Conservation (phyloP, 2,113 vertebrate species). For the Eira barbara region DNA sequence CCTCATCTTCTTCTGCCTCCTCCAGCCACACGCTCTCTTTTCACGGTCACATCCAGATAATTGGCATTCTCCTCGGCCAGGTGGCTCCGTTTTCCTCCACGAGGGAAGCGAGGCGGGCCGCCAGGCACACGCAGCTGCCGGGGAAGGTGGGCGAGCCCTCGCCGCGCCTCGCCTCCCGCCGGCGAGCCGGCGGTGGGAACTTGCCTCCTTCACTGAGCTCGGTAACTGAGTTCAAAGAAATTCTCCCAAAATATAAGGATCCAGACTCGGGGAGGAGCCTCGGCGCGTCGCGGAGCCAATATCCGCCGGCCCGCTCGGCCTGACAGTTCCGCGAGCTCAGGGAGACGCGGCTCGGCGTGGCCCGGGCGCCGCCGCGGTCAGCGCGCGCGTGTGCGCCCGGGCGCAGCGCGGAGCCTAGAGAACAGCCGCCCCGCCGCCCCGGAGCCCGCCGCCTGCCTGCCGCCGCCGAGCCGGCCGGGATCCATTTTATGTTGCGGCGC, state of each 20-base stretch:
- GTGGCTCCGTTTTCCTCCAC: constrained; percentile 40
- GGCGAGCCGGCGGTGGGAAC: constrained; percentile 67
- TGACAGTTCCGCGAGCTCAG: constrained; percentile 76
- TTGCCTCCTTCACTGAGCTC: constrained; percentile 73
- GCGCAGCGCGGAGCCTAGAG: constrained; percentile 36
- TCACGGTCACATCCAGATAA: constrained; percentile 57
- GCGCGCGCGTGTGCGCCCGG: constrained; percentile 50
- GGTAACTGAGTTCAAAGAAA: constrained; percentile 83
- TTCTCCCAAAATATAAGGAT: constrained; percentile 84
- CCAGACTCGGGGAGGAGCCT: constrained; percentile 86
- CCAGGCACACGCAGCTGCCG: constrained; percentile 1
- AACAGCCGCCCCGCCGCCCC: not conserved
- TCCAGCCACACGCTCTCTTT: constrained; percentile 47
- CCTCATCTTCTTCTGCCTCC: constrained; percentile 73
- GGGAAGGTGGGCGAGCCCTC: constrained; percentile 37
- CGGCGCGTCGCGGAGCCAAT: constrained; percentile 79
- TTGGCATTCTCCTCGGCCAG: constrained; percentile 20
- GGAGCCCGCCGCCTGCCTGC: constrained; percentile 46
- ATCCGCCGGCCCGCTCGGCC: constrained; percentile 78
- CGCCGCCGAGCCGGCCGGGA: constrained; percentile 62
- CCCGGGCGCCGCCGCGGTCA: constrained; percentile 61
- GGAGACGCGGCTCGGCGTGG: constrained; percentile 24
- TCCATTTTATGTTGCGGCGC: constrained; percentile 82
- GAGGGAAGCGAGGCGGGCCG: not conserved
- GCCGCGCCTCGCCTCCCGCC: not conserved